These are phyloP conservation scores for Eurois occulta DNA, from an alignment of 2,888 invertebrate species.

Conservation along the genomic window DNA sequence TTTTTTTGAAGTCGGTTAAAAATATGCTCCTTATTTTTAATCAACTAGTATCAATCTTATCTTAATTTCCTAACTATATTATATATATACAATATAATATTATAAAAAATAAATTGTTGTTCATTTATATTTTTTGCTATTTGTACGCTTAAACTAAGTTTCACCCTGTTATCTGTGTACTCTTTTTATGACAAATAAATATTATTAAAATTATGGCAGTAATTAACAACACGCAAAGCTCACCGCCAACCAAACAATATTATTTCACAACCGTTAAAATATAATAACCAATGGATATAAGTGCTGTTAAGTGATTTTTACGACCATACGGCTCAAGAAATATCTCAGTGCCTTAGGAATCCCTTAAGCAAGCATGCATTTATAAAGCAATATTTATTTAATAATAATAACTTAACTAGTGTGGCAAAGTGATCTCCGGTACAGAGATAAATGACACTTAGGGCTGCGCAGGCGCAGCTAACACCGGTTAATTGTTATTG, in stretches of 20 bases:
- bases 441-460: slow-evolving; percentile 52
- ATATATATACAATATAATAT: too few species aligned
- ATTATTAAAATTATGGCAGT: too few species aligned
- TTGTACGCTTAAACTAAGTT: too few species aligned
- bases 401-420: slow-evolving; percentile 42
- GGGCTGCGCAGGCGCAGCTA: slow-evolving; percentile 44
- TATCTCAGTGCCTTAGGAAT: slow-evolving; percentile 17
- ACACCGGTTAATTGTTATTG: slow-evolving; percentile 63
- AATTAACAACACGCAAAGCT: background rate
- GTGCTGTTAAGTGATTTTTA: slow-evolving; percentile 14
- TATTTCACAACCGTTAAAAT: background rate
- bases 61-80: too few species aligned
- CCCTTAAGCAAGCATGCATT: background rate
- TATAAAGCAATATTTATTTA: slow-evolving; percentile 54
- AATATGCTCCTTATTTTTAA: background rate
- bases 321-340: background rate
- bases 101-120: too few species aligned
- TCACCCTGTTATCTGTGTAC: too few species aligned
- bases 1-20: too few species aligned
- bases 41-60: too few species aligned
- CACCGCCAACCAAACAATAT: background rate
- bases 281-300: background rate
- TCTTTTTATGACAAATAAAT: too few species aligned
- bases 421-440: slow-evolving; percentile 34
- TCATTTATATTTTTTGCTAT: too few species aligned